Conservation (phyloP, 2,113 vertebrate genomes). For the Elgaria multicarinata region DNA sequence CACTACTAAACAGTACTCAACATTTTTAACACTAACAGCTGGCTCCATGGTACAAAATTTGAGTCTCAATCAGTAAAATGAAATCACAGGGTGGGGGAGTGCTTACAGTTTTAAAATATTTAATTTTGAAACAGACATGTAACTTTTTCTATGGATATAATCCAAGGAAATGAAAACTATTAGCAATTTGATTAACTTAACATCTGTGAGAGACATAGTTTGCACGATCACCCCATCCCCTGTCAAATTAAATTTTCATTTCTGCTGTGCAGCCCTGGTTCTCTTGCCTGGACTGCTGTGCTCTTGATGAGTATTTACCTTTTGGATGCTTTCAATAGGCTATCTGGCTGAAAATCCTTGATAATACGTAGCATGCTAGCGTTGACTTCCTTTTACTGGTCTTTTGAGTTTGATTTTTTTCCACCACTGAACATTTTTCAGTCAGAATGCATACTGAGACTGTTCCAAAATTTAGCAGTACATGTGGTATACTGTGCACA, state of each 20-base stretch:
- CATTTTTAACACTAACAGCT: slow-evolving; percentile 31
- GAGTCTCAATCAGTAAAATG: slow-evolving; percentile 26
- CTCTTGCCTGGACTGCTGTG: slow-evolving; percentile 5
- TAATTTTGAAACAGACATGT: background rate
- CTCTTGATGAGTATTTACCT: slow-evolving; percentile 38
- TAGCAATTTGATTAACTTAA: slow-evolving; percentile 36
- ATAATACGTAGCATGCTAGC: slow-evolving; percentile 41
- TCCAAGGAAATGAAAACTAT: slow-evolving; percentile 60
- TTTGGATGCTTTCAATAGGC: slow-evolving; percentile 48
- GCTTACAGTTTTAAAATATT: slow-evolving; percentile 30
- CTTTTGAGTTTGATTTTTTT: slow-evolving; percentile 68
- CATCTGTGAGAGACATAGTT: slow-evolving; percentile 20
- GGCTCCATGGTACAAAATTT: slow-evolving; percentile 23
- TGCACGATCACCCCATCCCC: slow-evolving; percentile 8
- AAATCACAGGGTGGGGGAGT: background rate
- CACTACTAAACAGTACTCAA: slow-evolving; percentile 38
- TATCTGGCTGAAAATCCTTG: slow-evolving; percentile 46
- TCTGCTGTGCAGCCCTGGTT: background rate
- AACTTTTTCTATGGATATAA: slow-evolving; percentile 35
- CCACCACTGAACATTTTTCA: slow-evolving; percentile 53
- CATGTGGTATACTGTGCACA: slow-evolving; percentile 68
- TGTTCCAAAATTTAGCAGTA: slow-evolving; percentile 65
- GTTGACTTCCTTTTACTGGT: slow-evolving; percentile 68
- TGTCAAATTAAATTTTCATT: background rate
- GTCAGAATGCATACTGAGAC: slow-evolving; percentile 54